Evolutionary conservation across 2,797 vertebrate species (phyloP).

Genomic region (Cossypha caffra): DNA sequence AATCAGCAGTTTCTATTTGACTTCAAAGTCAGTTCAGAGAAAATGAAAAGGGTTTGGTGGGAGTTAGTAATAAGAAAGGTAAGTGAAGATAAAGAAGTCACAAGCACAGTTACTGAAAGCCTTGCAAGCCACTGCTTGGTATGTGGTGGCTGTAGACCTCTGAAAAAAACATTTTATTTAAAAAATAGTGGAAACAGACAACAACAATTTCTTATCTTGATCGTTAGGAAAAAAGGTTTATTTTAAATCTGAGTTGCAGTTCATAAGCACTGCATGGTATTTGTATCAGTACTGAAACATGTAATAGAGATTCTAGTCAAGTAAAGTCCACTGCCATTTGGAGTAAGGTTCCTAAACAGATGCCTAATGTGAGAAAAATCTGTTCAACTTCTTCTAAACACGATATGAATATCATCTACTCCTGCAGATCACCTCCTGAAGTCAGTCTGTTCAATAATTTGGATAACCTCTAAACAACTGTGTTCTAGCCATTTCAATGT

Average conservation of each 20-base stretch:
- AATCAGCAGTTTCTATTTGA: background rate
- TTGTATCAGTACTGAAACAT: background rate
- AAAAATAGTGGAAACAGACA: background rate
- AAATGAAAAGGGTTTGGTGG: background rate
- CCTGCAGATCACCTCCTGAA: background rate
- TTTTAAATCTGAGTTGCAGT: background rate
- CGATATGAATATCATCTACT: background rate
- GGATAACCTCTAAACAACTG: background rate
- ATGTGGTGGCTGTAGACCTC: background rate
- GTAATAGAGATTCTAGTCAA: constrained; percentile 16
- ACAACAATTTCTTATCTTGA: background rate
- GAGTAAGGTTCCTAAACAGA: background rate
- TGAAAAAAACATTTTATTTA: background rate
- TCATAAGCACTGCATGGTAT: background rate
- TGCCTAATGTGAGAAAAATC: background rate
- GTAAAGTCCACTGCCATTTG: background rate
- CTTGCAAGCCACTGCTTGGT: background rate
- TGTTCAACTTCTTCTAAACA: background rate
- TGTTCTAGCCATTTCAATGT: background rate
- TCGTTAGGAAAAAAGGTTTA: constrained; percentile 8
- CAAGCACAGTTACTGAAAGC: background rate
- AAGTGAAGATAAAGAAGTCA: background rate
- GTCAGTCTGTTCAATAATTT: background rate
- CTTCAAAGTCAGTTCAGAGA: background rate
- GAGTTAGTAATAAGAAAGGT: background rate